Evolutionary conservation across 2,888 invertebrate genomes (phyloP), one percentile per base, ranked within the genome.

Genomic region (Patella pellucida): DNA sequence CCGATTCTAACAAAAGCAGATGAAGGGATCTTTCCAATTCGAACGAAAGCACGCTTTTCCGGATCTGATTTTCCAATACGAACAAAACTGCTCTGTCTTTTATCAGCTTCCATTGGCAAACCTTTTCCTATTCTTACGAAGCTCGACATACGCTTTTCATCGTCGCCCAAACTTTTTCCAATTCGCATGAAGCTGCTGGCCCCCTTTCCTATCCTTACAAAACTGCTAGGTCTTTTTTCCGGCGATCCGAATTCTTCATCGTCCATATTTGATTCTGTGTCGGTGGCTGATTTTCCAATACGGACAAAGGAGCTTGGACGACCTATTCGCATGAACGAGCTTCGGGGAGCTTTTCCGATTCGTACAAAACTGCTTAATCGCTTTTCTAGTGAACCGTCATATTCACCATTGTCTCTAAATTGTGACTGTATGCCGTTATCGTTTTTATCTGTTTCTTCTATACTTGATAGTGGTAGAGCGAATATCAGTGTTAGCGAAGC

Each of bases 11-110:
- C 78, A 54, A 81, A 81, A 16, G 83, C 79, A n/a, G 79, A 79
- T 12, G 81, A 79, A 12, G 83, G 83, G 52, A 77, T 80, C 71
- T 80, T 81, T 62, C 83, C 83, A 62, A 83, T 83, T 16, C 83
- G 76, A n/a, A 81, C 78, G 73, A 83, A 83, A 50, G 81, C 78
- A 3, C 62, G 62, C 23, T 62, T 62, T 67, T 69, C 54, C 9
- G 54, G 67, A 12, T 54, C 23, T 50, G 56, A 52, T n/a, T 80
- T 82, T 12, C 82, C 82, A 23, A 82, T 82, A 14, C 82, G 72
- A 27, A 82, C 76, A 73, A 82, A 82, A 68, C 73, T 73, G 31
- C 78, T 76, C 31, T 74, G 50, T 15, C 78, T 72, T 71, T 81
- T 81, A 27, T 80, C 76, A 12, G 15, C 52, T 50, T 71, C 71